phyloP scores from a whole-genome alignment of 2,888 invertebrate species.

The Ethmia dodecea region DNA sequence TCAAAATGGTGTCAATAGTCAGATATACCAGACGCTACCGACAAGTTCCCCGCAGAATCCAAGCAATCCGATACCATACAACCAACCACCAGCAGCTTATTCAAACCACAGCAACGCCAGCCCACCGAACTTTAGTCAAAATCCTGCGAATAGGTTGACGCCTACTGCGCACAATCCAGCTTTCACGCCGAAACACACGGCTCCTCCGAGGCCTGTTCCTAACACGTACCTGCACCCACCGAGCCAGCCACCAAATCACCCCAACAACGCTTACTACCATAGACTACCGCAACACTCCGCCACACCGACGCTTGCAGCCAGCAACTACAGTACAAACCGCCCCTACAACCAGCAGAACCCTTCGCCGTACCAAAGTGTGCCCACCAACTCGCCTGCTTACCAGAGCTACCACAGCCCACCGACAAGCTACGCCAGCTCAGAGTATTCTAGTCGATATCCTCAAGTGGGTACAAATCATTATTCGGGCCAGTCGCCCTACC shows the following conservation, averaged over 20 bases:
- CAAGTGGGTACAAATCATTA: slow-evolving; percentile 46
- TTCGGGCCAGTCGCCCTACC: slow-evolving; percentile 68
- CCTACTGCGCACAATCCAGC: slow-evolving; percentile 50
- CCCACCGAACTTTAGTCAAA: slow-evolving; percentile 66
- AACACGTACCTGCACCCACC: slow-evolving; percentile 59
- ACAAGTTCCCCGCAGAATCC: slow-evolving; percentile 41
- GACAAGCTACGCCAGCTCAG: slow-evolving; percentile 64
- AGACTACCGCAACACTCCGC: slow-evolving; percentile 50
- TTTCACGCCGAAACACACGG: slow-evolving; percentile 47
- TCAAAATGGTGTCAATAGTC: slow-evolving; percentile 37
- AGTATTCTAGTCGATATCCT: slow-evolving; percentile 73
- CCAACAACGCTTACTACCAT: slow-evolving; percentile 62
- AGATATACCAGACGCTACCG: slow-evolving; percentile 59
- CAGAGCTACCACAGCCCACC: slow-evolving; percentile 71
- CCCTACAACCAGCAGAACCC: slow-evolving; percentile 44
- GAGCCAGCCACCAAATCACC: slow-evolving; percentile 51
- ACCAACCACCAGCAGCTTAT: slow-evolving; percentile 55
- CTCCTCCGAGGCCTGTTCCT: slow-evolving; percentile 48
- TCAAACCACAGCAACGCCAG: slow-evolving; percentile 47
- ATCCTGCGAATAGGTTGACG: slow-evolving; percentile 58
- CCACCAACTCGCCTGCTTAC: slow-evolving; percentile 65
- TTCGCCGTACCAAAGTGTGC: slow-evolving; percentile 68
- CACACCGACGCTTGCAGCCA: slow-evolving; percentile 31
- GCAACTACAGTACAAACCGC: slow-evolving; percentile 42
- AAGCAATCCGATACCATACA: slow-evolving; percentile 58